These are phyloP conservation scores for Melospiza georgiana DNA, from an alignment of 2,113 vertebrate species.

Conservation along the genomic window DNA sequence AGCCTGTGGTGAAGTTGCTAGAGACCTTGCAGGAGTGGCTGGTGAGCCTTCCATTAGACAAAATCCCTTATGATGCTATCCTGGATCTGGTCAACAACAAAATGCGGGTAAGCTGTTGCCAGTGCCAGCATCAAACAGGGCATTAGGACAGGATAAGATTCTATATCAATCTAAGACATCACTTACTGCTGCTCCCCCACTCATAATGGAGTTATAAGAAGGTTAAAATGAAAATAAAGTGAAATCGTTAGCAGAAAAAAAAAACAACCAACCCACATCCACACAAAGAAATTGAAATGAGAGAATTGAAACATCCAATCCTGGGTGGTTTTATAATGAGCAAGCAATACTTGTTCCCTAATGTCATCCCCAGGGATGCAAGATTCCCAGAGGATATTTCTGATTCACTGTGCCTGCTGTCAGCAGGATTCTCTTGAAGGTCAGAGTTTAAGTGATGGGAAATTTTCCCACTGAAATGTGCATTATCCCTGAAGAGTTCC, in stretches of 20 bases:
- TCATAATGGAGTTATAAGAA: constrained; percentile 64
- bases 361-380: background rate
- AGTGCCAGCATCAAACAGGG: background rate
- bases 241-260: background rate
- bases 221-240: constrained; percentile 58
- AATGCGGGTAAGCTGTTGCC: constrained; percentile 84
- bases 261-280: background rate
- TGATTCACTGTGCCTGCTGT: background rate
- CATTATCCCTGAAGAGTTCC: background rate
- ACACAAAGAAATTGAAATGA: background rate
- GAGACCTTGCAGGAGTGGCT: constrained; percentile 94
- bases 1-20: constrained; percentile 86
- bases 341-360: background rate
- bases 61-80: constrained; percentile 90
- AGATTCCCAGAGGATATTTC: background rate
- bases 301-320: background rate
- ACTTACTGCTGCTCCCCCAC: constrained; percentile 16
- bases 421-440: background rate
- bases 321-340: background rate
- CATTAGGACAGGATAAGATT: constrained; percentile 55
- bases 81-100: constrained; percentile 96
- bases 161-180: background rate
- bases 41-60: constrained; percentile 87
- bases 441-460: background rate
- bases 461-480: background rate